These are phyloP conservation scores for Serrognathus titanus DNA, from an alignment of 2,888 invertebrate genomes.

Conservation along the genomic window DNA sequence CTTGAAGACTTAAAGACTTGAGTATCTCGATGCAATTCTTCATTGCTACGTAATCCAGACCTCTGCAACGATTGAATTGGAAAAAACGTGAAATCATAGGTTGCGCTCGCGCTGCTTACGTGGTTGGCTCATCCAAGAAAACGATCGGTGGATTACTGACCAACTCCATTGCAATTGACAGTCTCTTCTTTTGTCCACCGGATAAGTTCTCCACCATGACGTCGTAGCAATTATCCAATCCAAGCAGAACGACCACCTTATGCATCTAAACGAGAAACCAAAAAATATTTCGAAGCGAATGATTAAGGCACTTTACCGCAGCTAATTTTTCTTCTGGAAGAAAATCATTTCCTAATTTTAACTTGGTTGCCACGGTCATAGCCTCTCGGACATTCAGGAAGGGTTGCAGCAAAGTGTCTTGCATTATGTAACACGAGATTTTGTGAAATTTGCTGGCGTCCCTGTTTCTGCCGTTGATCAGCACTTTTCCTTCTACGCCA, in stretches of 20 bases:
- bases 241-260: conserved; percentile 78
- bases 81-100: neutral
- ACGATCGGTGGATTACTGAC: conserved; percentile 93
- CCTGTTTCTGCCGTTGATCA: conserved; percentile 75
- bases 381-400: conserved; percentile 84
- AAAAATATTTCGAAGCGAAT: neutral
- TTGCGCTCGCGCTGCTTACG: conserved; percentile 58
- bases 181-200: conserved; percentile 87
- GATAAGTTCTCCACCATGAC: conserved; percentile 75
- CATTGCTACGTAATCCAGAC: conserved; percentile 71
- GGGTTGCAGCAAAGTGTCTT: conserved; percentile 82
- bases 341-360: conserved; percentile 74
- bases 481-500: conserved; percentile 71
- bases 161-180: conserved; percentile 90
- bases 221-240: conserved; percentile 67
- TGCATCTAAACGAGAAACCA: conserved; percentile 47
- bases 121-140: conserved; percentile 94
- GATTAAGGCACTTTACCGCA: too few species aligned
- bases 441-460: conserved; percentile 77
- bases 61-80: conserved; percentile 50
- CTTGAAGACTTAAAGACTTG: conserved; percentile 65
- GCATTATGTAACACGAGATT: conserved; percentile 94
- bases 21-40: conserved; percentile 68
- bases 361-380: conserved; percentile 83
- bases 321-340: conserved; percentile 28